A percentile compares a stretch with the other conserved stretches of the same genome.
Evolutionary conservation across 2,797 vertebrate genomes (phyloP).

Genomic region (Champsocephalus gunnari): DNA sequence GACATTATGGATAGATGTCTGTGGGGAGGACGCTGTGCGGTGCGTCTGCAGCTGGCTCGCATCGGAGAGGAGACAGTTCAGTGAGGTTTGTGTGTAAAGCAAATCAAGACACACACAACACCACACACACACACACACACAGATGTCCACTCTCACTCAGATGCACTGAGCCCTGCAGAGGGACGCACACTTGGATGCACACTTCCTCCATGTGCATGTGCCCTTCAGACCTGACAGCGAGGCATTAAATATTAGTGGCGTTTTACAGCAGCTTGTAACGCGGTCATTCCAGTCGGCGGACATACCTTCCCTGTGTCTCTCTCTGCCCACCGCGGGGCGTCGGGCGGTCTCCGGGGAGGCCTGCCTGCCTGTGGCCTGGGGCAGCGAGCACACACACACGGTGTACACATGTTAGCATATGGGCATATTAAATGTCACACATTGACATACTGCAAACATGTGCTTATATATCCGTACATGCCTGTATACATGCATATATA

Average conservation of each 20-base stretch:
- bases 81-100: conserved; percentile 29
- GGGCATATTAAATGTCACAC: conserved; percentile 12
- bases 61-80: conserved; percentile 33
- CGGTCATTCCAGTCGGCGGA: conserved; percentile 76
- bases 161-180: conserved; percentile 54
- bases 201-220: conserved; percentile 55
- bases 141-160: conserved; percentile 50
- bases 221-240: conserved; percentile 75
- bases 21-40: conserved; percentile 31
- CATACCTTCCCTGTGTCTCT: conserved; percentile 48
- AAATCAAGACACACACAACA: conserved; percentile 34
- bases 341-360: conserved; percentile 46
- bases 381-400: conserved; percentile 8
- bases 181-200: conserved; percentile 69
- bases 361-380: conserved; percentile 18
- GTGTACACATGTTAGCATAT: conserved; percentile 26
- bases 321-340: conserved; percentile 45
- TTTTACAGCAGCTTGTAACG: conserved; percentile 75
- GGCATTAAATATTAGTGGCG: conserved; percentile 77
- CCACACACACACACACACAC: conserved; percentile 9
- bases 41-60: conserved; percentile 41
- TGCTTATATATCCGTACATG: conserved; percentile 3
- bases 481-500: conserved; percentile 3
- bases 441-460: conserved; percentile 12
- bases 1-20: neutral